Evolutionary conservation across 2,113 vertebrate species (phyloP).

Genomic region (Phrynosoma platyrhinos): DNA sequence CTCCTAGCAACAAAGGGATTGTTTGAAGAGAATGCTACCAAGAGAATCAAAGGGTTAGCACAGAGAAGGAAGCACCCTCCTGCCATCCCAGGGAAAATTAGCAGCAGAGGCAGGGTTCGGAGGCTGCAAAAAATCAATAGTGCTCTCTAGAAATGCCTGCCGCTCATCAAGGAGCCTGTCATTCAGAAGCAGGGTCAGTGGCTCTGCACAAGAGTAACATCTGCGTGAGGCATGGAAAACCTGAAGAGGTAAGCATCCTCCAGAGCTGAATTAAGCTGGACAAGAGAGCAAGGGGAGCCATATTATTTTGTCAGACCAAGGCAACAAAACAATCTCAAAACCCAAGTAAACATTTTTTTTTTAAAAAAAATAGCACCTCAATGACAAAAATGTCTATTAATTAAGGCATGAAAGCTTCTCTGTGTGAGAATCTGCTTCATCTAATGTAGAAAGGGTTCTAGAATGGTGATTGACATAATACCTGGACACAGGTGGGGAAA

Average conservation of each 20-base stretch:
- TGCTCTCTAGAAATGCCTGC: conserved; percentile 52
- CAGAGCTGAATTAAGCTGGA: background rate
- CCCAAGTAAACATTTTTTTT: background rate
- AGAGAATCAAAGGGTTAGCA: conserved; percentile 54
- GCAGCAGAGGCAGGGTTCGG: conserved; percentile 49
- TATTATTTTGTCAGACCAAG: background rate
- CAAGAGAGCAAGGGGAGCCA: background rate
- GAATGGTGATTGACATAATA: background rate
- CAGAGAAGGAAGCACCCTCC: conserved; percentile 3
- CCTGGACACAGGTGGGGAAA: background rate
- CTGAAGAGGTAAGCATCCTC: conserved; percentile 2
- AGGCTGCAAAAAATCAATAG: conserved; percentile 64
- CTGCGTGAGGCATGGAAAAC: conserved; percentile 8
- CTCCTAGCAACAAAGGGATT: conserved; percentile 54
- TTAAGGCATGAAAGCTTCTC: background rate
- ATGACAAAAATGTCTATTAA: background rate
- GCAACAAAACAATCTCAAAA: background rate
- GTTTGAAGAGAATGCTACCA: conserved; percentile 51
- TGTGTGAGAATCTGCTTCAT: background rate
- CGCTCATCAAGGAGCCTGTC: conserved; percentile 36
- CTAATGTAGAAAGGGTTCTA: background rate
- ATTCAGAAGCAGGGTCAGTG: conserved; percentile 32
- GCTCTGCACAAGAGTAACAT: background rate
- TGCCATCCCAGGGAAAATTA: conserved; percentile 62
- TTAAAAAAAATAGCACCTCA: background rate